Percentiles rank a stretch among this genome's conserved stretches.
Evolutionary conservation across 37 sponge, comb jelly and placozoan genomes (phyloP).

Genomic region (Halisarca cf. caerulea): DNA sequence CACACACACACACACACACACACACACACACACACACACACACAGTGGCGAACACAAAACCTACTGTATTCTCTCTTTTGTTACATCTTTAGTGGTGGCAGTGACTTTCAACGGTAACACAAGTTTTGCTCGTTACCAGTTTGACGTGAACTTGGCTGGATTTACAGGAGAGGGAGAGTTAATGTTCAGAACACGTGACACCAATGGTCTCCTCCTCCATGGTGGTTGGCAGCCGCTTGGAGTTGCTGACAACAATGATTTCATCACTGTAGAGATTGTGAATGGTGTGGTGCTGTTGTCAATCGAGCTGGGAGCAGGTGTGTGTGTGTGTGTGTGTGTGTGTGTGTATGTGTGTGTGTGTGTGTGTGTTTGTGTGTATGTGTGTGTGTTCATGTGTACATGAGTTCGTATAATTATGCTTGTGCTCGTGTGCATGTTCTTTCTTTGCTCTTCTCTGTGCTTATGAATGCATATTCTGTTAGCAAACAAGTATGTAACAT

Average conservation of each 20-base stretch:
- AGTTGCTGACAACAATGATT: neutral
- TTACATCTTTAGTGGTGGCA: neutral
- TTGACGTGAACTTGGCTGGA: neutral
- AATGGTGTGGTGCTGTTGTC: neutral
- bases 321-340: neutral
- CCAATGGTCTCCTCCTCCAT: slow-evolving; percentile 2
- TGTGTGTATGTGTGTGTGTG: neutral
- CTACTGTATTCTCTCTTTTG: too few species aligned
- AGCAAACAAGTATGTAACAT: too few species aligned
- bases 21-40: too few species aligned
- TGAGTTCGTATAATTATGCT: too few species aligned
- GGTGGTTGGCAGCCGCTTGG: slow-evolving; percentile 19
- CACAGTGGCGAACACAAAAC: too few species aligned
- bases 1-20: too few species aligned
- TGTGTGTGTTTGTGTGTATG: neutral
- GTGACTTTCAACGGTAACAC: slow-evolving; percentile 5
- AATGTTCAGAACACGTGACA: slow-evolving; percentile 14
- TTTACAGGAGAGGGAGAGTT: slow-evolving; percentile 8
- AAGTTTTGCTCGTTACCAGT: slow-evolving; percentile 16
- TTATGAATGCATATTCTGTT: too few species aligned
- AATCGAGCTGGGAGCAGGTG: neutral
- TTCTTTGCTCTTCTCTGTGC: too few species aligned
- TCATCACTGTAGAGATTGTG: neutral
- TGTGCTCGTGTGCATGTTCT: too few species aligned
- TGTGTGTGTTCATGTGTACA: neutral